A percentile compares a stretch with the other conserved stretches of the same genome.
Conservation (phyloP, 2,113 vertebrate species). For the Aptenodytes patagonicus region DNA sequence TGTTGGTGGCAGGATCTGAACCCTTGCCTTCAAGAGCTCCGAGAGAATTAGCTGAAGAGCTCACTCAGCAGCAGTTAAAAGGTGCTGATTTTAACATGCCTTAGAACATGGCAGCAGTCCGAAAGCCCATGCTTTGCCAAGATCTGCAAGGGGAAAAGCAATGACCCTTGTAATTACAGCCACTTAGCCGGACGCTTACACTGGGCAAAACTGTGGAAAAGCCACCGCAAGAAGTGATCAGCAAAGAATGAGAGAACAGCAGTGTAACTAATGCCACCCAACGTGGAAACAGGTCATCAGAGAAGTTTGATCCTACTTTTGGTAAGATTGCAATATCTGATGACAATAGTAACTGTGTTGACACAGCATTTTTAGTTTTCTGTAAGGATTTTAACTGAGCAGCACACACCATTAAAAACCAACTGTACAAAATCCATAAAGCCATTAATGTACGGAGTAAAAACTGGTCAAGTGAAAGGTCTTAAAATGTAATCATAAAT, state of each 20-base stretch:
- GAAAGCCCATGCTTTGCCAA: neutral
- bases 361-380: neutral
- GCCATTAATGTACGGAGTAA: neutral
- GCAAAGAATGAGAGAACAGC: neutral
- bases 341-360: neutral
- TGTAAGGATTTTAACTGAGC: neutral
- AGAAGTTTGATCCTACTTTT: neutral
- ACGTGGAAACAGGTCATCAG: neutral
- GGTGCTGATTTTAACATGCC: neutral
- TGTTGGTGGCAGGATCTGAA: neutral
- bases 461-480: neutral
- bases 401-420: neutral
- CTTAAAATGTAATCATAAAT: neutral
- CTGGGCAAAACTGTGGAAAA: neutral
- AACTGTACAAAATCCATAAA: neutral
- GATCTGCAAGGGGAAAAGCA: neutral
- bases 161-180: neutral
- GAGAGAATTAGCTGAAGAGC: neutral
- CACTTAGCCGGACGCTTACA: neutral
- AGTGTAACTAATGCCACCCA: accelerated
- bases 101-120: neutral
- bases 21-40: neutral
- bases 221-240: neutral
- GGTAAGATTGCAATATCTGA: neutral
- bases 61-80: neutral